Evolutionary conservation across 2,797 vertebrate genomes (phyloP).

Genomic region (Oophaga sylvatica): DNA sequence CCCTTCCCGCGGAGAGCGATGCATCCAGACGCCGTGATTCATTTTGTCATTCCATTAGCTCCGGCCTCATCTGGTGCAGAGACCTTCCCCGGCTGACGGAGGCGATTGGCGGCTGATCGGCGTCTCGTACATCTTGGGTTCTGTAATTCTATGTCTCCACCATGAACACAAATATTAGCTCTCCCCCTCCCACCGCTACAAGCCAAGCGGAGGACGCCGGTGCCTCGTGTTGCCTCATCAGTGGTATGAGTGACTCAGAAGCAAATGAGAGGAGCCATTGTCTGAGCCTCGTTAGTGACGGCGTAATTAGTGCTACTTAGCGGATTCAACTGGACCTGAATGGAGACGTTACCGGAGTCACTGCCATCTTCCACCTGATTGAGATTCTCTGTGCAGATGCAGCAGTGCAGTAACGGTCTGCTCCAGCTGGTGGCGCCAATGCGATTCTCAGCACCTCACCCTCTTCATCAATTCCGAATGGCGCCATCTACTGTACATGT

Average conservation of each 20-base stretch:
- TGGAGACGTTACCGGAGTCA: neutral
- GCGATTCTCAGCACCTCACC: too few relatives aligned
- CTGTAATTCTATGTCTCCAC: constrained; percentile 73
- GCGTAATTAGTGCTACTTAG: neutral
- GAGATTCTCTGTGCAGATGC: neutral
- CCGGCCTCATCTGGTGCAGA: constrained; percentile 88
- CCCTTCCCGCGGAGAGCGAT: constrained; percentile 89
- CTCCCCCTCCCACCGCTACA: constrained; percentile 80
- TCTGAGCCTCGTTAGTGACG: constrained; percentile 2
- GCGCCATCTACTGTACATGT: too few relatives aligned
- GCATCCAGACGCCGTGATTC: constrained; percentile 86
- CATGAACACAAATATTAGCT: constrained; percentile 74
- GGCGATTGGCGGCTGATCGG: constrained; percentile 10
- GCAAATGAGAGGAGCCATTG: constrained; percentile 10
- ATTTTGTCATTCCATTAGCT: constrained; percentile 96
- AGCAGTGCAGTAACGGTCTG: too few relatives aligned
- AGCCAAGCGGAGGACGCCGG: neutral
- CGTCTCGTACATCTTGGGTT: constrained; percentile 78
- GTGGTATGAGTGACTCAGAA: neutral
- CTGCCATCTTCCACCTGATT: neutral
- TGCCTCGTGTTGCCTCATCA: neutral
- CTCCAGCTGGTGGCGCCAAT: too few relatives aligned
- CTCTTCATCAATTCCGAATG: too few relatives aligned
- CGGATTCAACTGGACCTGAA: neutral
- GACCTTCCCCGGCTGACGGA: neutral